These are phyloP conservation scores for Nasonia oneida DNA, from an alignment of 2,888 invertebrate species.

Conservation along the genomic window DNA sequence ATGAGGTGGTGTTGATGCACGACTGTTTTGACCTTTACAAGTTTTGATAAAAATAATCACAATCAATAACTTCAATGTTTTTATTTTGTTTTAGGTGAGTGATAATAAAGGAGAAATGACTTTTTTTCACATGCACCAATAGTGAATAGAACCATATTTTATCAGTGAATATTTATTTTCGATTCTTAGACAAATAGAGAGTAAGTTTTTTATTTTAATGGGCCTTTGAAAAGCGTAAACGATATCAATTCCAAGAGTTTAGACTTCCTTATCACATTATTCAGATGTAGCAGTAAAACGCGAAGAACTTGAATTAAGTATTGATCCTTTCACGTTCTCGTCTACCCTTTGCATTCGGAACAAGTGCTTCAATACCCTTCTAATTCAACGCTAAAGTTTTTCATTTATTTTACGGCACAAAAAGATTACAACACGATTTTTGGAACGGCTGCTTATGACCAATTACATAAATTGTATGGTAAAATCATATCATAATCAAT, in stretches of 20 bases:
- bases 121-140: neutral
- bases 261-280: neutral
- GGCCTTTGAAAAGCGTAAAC: neutral
- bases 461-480: too few relatives aligned
- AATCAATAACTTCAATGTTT: neutral
- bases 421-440: neutral
- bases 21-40: neutral
- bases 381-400: neutral
- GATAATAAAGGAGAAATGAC: neutral
- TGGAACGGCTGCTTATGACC: too few relatives aligned
- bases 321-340: neutral
- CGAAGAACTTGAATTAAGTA: constrained; percentile 10
- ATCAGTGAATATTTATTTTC: too few relatives aligned
- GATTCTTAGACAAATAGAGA: neutral
- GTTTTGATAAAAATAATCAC: too few relatives aligned
- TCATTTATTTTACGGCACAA: neutral
- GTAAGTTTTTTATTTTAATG: neutral
- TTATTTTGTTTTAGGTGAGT: neutral
- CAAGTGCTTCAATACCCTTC: neutral
- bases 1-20: neutral
- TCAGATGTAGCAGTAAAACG: constrained; percentile 5
- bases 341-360: neutral
- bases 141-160: too few relatives aligned
- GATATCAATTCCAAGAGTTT: neutral
- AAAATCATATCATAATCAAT: too few relatives aligned